Evolutionary conservation across 2,797 vertebrate species (phyloP), one percentile per base, ranked within the genome.

Genomic region (Rousettus madagascariensis): DNA sequence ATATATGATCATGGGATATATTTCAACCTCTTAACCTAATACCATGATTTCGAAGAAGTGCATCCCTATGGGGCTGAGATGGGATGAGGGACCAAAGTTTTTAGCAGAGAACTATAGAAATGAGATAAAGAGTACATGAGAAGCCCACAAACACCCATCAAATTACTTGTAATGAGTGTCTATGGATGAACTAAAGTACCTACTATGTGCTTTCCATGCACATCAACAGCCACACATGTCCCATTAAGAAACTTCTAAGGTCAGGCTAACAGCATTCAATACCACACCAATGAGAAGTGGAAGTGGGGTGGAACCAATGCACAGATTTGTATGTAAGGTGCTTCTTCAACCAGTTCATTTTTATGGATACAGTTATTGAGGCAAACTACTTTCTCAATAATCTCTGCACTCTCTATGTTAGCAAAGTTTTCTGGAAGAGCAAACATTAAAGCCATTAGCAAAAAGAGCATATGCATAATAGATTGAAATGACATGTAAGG

Each of bases 381-480:
- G 30, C 43, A 53, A 78, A 66, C 8, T 66, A 26, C 41, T 85
- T 83, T 83, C 46, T 49, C 15, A 26, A 9, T 24, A 43, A 36
- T 43, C 51, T 46, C 26, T 86, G 8, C 8, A 17, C n/a, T 78
- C 10, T 77, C 30, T 63, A 79, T 2, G 17, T 24, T 65, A 65
- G 46, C 3, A 12, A 49, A 74, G 57, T 63, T 90, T 90, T 72
- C 43, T 65, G 13, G 9, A 90, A 78, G 68, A 79, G 6, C 46
- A 55, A 84, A 96, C 90, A 71, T 24, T 61, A 82, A 94, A 94
- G 68, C n/a, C 33, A 87, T 63, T 75, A 95, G 53, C 51, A 83
- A 71, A 80, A 86, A 68, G 77, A 28, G 36, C 43, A 83, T 94
- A 88, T 17, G 38, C 8, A 6, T 20, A 38, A 26, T 10, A 61